Evolutionary conservation across 2,113 vertebrate genomes (phyloP), one percentile per base, ranked within the genome.

Genomic region (Channa maculata): DNA sequence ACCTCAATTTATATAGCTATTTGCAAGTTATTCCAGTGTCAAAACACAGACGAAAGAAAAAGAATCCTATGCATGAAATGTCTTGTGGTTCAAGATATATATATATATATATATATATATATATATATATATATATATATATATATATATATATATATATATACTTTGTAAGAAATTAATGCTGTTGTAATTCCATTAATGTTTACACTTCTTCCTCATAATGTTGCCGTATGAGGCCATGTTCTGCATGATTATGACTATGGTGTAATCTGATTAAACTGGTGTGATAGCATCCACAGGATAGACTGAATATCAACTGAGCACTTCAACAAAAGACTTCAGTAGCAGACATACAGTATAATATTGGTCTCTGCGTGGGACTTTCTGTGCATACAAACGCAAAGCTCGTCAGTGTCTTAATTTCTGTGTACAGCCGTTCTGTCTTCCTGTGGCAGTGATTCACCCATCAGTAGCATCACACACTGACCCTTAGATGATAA

Each of bases 21-120:
- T 80, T 89, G 90, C 90, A 86, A 92, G 80, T 90, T 86, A 88
- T 85, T 80, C 75, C 77, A 78, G 77, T 50, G 53, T 86, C 72
- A 84, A 68, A 69, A 79, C 59, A 68, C 78, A 77, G 71, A 85
- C 24, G 5, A 84, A 83, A 91, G 82, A 63, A 72, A 84, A 80
- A 83, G 86, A 80, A 80, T 71, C 64, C 92, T 94, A 93, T 95
- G 93, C 94, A 95, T 94, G 93, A 89, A 76, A 88, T 84, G 88
- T 92, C 86, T 92, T 92, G 88, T 93, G 84, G 82, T 88, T 89
- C 86, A 92, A 88, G 85, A 90, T 90, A 90, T 91, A 87, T 9
- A 75, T 38, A 63, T 38, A 63, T 44, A 60, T 43, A 45, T 88
- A 82, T 77, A 83, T 24, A 90, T 90, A 90, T 91, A 87, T 9